Base-by-base conservation (phyloP, 2,797 vertebrate genomes). In the Lutjanus argentimaculatus region DNA sequence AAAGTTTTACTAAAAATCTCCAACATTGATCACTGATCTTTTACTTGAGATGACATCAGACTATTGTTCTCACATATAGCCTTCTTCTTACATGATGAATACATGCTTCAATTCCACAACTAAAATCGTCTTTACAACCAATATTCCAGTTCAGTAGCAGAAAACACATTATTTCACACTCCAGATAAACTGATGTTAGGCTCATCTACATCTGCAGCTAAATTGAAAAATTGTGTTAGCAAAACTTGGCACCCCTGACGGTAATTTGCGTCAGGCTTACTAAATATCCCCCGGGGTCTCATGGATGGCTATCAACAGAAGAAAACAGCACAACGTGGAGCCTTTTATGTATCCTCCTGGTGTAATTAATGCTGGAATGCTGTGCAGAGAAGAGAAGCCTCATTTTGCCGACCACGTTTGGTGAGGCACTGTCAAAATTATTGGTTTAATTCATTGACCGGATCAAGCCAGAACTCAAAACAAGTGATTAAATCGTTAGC, bases 371-470 rank as follows among this genome's bases (percentile, higher is more conserved):
- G 17, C 16, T 51, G 22, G n/a, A 59, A 67, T 58, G 36, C 17
- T 42, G 45, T 72, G 53, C 15, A 43, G 57, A 77, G 13, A 77
- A 68, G 72, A 58, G 19, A 75, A 40, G 9, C 42, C 48, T 79
- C 7, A 57, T 57, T 72, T 52, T 69, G 40, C 13, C 59, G 46
- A 59, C 82, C 22, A 16, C 13, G 58, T 14, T 25, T 69, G 6
- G 21, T 58, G 57, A 56, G 42, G 16, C 40, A 0, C 62, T 19
- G 79, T 57, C 55, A 80, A 68, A 76, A 42, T 25, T 14, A 42
- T 15, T 49, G 40, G 17, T 15, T 52, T 72, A 52, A 75, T 62
- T n/a, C 6, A 70, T 19, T 6, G 2, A 25, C 12, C 59, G 17
- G 10, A 70, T 75, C 3, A 43, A 72, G 16, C 36, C 51, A 46